Evolutionary conservation across 2,113 vertebrate species (phyloP).

Genomic region (Cathartes aura): DNA sequence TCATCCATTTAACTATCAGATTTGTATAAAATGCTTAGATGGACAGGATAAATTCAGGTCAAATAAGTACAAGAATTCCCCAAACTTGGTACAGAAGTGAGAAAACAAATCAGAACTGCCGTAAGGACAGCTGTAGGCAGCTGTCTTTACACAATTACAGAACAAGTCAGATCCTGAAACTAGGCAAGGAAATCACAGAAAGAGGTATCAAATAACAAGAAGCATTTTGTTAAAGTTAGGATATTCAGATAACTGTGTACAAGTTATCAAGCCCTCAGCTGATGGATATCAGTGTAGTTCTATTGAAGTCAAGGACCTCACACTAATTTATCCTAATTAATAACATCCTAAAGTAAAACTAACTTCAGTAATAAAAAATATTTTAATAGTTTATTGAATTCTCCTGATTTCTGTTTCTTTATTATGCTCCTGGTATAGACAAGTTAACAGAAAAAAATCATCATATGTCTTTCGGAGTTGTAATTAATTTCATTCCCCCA

Average conservation of each 20-base stretch:
- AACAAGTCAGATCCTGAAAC: not conserved
- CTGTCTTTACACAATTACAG: not conserved
- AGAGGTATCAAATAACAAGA: not conserved
- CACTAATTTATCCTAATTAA: not conserved
- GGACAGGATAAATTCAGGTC: not conserved
- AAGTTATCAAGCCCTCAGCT: not conserved
- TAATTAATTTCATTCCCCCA: not conserved
- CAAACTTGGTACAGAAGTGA: not conserved
- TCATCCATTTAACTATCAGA: not conserved
- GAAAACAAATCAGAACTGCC: not conserved
- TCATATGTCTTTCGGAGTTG: not conserved
- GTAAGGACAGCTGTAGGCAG: not conserved
- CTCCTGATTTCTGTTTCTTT: not conserved
- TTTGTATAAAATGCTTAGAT: not conserved
- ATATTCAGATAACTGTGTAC: not conserved
- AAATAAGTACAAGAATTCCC: not conserved
- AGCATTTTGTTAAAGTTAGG: not conserved
- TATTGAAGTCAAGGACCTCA: not conserved
- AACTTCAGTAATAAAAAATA: not conserved
- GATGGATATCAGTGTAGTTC: not conserved
- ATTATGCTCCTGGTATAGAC: not conserved
- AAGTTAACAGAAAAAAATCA: not conserved
- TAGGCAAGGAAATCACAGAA: not conserved
- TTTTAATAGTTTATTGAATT: not conserved
- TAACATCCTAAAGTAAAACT: not conserved